Percentiles rank a stretch among this genome's conserved stretches.
These are phyloP conservation scores for Botia almorhae DNA, from an alignment of 2,797 vertebrate genomes.

Conservation along the genomic window DNA sequence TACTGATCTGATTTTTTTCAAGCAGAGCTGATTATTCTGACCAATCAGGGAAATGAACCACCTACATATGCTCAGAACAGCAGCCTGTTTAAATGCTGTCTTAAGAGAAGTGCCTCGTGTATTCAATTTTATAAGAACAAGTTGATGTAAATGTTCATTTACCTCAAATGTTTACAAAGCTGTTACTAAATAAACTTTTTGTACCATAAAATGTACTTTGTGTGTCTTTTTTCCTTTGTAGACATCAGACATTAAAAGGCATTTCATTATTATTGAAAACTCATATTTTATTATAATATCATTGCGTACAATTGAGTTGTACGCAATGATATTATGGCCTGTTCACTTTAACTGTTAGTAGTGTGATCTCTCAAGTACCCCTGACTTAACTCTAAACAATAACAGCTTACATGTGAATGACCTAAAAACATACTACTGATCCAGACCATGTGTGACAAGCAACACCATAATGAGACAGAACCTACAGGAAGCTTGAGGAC, in stretches of 20 bases:
- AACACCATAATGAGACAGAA: conserved; percentile 26
- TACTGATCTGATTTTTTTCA: conserved; percentile 71
- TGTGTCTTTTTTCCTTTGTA: conserved; percentile 10
- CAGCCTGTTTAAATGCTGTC: conserved; percentile 78
- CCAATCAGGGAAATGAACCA: conserved; percentile 72
- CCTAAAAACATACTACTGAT: neutral
- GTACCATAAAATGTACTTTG: conserved; percentile 86
- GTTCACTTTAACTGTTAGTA: no score
- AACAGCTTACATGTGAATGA: neutral
- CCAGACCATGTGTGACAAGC: conserved; percentile 5
- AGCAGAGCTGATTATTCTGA: conserved; percentile 75
- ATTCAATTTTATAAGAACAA: conserved; percentile 88
- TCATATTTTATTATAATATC: neutral
- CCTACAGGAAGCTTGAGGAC: neutral
- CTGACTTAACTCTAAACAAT: neutral
- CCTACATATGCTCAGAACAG: conserved; percentile 73
- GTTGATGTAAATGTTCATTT: conserved; percentile 92
- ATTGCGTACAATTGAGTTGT: no score
- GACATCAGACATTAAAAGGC: neutral
- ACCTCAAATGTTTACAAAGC: conserved; percentile 94
- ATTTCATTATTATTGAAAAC: neutral
- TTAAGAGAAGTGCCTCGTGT: conserved; percentile 88
- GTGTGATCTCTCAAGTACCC: no score
- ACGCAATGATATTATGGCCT: no score
- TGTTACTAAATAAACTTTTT: conserved; percentile 93